phyloP scores from a whole-genome alignment of 2,113 vertebrate species.

The Loxodonta africana region DNA sequence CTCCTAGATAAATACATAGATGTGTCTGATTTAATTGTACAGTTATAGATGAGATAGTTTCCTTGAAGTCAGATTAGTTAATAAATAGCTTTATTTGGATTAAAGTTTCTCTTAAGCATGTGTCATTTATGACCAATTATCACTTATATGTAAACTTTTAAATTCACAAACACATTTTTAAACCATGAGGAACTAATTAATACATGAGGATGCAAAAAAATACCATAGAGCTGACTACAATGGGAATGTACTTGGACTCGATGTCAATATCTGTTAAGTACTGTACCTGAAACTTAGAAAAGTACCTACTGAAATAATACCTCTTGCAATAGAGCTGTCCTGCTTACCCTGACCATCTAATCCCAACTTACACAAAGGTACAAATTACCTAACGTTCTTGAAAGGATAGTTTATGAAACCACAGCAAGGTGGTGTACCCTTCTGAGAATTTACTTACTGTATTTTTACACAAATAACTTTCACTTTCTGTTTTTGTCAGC shows the following conservation, averaged over 20 bases:
- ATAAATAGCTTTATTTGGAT: not conserved
- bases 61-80: conserved; percentile 47
- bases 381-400: not conserved
- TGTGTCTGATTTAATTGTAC: not conserved
- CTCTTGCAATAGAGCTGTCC: not conserved
- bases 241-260: not conserved
- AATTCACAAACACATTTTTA: conserved; percentile 61
- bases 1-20: not conserved
- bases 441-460: not conserved
- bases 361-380: not conserved
- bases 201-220: not conserved
- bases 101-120: conserved; percentile 31
- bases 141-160: conserved; percentile 62
- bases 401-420: not conserved
- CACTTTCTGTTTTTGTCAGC: too few species aligned
- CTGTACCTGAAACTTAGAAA: not conserved
- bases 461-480: too few species aligned
- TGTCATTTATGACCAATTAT: conserved; percentile 62
- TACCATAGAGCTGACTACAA: not conserved
- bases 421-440: not conserved
- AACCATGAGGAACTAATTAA: not conserved
- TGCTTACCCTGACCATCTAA: not conserved
- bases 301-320: not conserved
- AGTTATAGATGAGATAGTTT: not conserved
- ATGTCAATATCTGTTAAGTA: not conserved